Evolutionary conservation across 30 jellyfish, hydroid and myxozoan genomes (phyloP), one percentile per base, ranked within the genome.

Genomic region (Calvadosia cruxmelitensis): DNA sequence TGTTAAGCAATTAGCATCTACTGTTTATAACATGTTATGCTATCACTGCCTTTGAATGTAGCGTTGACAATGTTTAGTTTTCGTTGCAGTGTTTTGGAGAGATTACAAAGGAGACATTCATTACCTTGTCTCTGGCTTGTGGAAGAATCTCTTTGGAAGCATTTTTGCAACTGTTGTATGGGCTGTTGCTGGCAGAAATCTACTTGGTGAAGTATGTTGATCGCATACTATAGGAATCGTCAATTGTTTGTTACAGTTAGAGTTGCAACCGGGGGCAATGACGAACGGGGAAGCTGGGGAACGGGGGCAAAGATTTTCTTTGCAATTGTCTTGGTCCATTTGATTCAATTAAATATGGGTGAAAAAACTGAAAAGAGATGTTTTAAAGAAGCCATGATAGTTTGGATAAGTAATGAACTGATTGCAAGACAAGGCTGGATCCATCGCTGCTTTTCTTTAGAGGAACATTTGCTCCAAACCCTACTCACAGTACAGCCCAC

Each of bases 1-100:
- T 0, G 0, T 0, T 27, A 23, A 0, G 30, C 16, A 12, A 30
- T 26, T 50, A n/a, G 33, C 26, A 2, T 50, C n/a, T 13, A 27
- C 0, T 52, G 32, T 1, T 67, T 3, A 1, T 67, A 34, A 31
- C 27, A 67, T 24, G 34, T 67, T 3, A 1, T 31, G n/a, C n/a
- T 3, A 28, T 30, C 34, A 29, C 36, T 63, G 34, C 51, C 0
- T 27, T 13, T 27, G 32, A n/a, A 23, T 61, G 13, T 0, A 13
- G 20, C 26, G 20, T 0, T n/a, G 33, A 13, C 26, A 13, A 61
- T 13, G 20, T 27, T 13, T 15, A 20, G 27, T 50, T 36, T 13
- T 27, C 26, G 23, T 75, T 49, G 35, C 50, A 83, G 95, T 83
- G 33, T 75, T 75, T 63, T 83, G 95, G 95, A 83, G 84, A 42